Evolutionary conservation across 2,797 vertebrate species (phyloP), one percentile per base, ranked within the genome.

Genomic region (Chloroceryle amazona): DNA sequence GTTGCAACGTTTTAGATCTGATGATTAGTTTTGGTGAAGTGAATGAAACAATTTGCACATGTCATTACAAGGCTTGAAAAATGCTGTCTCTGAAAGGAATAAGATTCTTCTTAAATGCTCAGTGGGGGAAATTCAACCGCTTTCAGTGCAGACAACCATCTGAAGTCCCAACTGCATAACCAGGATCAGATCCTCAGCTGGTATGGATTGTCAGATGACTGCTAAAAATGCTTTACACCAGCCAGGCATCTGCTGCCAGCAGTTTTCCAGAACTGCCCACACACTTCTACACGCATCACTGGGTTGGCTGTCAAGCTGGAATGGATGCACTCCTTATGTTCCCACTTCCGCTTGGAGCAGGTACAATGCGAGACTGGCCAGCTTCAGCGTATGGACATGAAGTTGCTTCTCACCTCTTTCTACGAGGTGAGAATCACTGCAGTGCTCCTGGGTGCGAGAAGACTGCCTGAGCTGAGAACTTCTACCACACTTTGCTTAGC

Each of bases 141-240:
- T 63, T 76, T 44, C 39, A n/a, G n/a, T 0, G 9, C 54, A 62
- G 46, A 39, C 23, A 58, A 46, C 7, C 5, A 1, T 28, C 39
- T 61, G 11, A 58, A 75, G 33, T 51, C 41, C 23, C 1, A 1
- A 12, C 29, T 54, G 25, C 51, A 37, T 16, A 49, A 72, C 13
- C 1, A 1, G 26, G 33, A 83, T 25, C 35, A 84, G 66, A 70
- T 70, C 62, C 57, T 94, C 54, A 46, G 35, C 57, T 75, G 46
- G 31, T 19, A 3, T 10, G 33, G 26, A 60, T 65, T 0, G 0
- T 35, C 46, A 39, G 9, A 84, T 37, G 54, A 65, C 47, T 0
- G 0, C 44, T 63, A 35, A 87, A 86, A 42, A 55, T 3, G 16
- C 29, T 79, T 60, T 52, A 61, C 29, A 51, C 29, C 23, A 89